These are phyloP conservation scores for Cantharis rustica DNA, from an alignment of 2,888 invertebrate genomes.

Conservation along the genomic window DNA sequence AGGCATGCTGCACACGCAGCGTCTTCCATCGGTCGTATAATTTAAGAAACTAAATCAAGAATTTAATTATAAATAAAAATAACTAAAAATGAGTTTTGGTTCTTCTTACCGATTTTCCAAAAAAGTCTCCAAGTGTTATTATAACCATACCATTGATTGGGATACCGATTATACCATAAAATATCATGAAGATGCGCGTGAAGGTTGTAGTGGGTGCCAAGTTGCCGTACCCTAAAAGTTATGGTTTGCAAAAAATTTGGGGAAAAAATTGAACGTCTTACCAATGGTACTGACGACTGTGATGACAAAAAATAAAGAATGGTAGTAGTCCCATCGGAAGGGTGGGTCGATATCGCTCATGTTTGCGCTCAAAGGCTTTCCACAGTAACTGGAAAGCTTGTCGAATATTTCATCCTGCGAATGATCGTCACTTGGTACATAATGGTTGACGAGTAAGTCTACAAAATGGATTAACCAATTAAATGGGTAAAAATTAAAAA, in stretches of 20 bases:
- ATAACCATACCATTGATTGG: constrained; percentile 82
- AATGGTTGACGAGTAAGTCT: constrained; percentile 66
- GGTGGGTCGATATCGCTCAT: constrained; percentile 64
- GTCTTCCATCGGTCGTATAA: constrained; percentile 83
- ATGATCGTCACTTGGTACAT: constrained; percentile 60
- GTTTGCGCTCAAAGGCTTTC: constrained; percentile 70
- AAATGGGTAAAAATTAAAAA: background rate
- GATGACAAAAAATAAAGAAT: constrained; percentile 88
- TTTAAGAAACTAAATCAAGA: constrained; percentile 68
- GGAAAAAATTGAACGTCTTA: constrained; percentile 51
- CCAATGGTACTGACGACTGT: constrained; percentile 92
- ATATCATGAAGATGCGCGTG: constrained; percentile 83
- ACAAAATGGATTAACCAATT: constrained; percentile 47
- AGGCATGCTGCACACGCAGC: constrained; percentile 67
- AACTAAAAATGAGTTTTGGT: too few relatives aligned
- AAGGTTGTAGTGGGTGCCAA: constrained; percentile 81
- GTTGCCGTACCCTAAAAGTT: constrained; percentile 81
- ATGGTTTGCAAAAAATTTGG: background rate
- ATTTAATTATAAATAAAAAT: background rate
- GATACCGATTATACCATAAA: constrained; percentile 85
- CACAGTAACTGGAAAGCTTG: constrained; percentile 73
- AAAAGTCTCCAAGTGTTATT: constrained; percentile 83
- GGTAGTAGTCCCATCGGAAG: constrained; percentile 86
- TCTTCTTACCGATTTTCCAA: constrained; percentile 71
- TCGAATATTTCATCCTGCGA: constrained; percentile 64